A percentile compares a stretch with the other conserved stretches of the same genome.
phyloP scores from a whole-genome alignment of 2,113 vertebrate genomes.

The Anoplopoma fimbria region DNA sequence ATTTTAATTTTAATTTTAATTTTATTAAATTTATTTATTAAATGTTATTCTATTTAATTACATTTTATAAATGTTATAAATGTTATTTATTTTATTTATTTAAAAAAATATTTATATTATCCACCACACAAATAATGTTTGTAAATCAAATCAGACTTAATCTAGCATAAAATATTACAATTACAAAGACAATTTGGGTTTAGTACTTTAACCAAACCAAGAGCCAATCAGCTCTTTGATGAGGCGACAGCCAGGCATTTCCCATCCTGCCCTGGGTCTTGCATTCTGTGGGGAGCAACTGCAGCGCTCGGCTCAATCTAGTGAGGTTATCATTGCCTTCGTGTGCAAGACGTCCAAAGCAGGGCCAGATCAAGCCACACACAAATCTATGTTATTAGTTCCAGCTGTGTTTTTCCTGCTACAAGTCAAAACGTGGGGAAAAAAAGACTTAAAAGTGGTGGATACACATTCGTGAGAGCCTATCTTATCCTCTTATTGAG shows the following conservation, averaged over 20 bases:
- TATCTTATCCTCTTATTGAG: background rate
- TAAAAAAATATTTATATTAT: no score
- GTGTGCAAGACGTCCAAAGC: background rate
- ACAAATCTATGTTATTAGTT: background rate
- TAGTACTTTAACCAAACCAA: background rate
- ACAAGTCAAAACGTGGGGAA: background rate
- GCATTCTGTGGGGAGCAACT: background rate
- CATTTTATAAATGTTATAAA: no score
- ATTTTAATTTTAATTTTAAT: no score
- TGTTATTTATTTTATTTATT: no score
- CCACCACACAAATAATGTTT: no score
- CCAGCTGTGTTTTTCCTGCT: conserved; percentile 19
- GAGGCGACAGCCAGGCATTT: background rate
- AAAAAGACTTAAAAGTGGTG: background rate
- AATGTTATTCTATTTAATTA: no score
- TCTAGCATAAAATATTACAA: background rate
- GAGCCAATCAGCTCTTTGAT: background rate
- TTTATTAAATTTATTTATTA: no score
- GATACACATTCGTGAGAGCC: background rate
- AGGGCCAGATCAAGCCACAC: background rate
- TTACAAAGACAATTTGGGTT: background rate
- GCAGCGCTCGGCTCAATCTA: background rate
- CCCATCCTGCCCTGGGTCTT: background rate
- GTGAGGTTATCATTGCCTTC: background rate
- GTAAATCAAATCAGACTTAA: background rate